Conservation (phyloP, 2,888 invertebrate genomes). For the Drosophila neonasuta region DNA sequence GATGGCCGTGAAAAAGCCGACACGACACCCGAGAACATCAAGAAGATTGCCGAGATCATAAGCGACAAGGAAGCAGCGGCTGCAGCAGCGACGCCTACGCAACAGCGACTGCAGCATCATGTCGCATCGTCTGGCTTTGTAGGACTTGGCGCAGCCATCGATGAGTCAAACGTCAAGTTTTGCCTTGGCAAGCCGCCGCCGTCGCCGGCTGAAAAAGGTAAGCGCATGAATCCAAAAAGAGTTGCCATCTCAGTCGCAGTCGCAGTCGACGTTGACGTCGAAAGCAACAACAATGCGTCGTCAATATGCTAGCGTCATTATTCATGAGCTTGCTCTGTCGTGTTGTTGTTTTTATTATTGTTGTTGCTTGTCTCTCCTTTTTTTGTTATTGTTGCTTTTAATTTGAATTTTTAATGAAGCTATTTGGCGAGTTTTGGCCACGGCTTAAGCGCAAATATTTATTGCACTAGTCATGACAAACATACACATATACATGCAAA, state of each 20-base stretch:
- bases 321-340: conserved; percentile 28
- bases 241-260: conserved; percentile 13
- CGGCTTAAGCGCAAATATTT: conserved; percentile 70
- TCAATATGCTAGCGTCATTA: conserved; percentile 56
- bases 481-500: conserved; percentile 37
- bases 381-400: conserved; percentile 35
- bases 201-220: conserved; percentile 75
- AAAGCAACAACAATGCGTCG: conserved; percentile 22
- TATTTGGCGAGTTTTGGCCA: conserved; percentile 63
- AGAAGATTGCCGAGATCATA: conserved; percentile 82
- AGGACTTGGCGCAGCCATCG: conserved; percentile 73
- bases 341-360: conserved; percentile 23
- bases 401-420: conserved; percentile 72
- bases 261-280: conserved; percentile 12
- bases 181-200: conserved; percentile 74
- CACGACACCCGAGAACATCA: conserved; percentile 81
- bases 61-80: conserved; percentile 41
- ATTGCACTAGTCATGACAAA: conserved; percentile 68
- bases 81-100: conserved; percentile 28
- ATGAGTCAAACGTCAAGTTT: conserved; percentile 77
- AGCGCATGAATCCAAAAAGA: conserved; percentile 35
- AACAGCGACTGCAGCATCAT: conserved; percentile 40
- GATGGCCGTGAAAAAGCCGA: conserved; percentile 82
- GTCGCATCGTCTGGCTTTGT: conserved; percentile 54
- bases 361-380: conserved; percentile 42